Evolutionary conservation across 2,797 vertebrate species (phyloP).

Genomic region (Pachyuromys duprasi): DNA sequence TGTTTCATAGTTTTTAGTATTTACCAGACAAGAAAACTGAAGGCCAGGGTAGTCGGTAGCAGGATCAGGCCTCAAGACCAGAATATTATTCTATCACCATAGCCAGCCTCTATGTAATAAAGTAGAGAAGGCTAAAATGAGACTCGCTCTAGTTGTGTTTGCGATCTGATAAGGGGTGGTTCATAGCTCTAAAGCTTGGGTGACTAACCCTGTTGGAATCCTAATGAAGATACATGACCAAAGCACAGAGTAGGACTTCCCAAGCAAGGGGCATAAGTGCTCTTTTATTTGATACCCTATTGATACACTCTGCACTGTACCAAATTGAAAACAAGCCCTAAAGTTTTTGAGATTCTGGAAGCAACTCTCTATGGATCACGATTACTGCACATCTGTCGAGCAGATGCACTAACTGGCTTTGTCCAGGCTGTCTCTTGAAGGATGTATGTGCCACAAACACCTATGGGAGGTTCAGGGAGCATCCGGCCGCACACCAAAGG

Average conservation of each 20-base stretch:
- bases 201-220: slow-evolving; percentile 28
- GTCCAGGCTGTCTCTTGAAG: background rate
- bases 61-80: background rate
- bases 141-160: background rate
- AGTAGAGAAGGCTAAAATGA: background rate
- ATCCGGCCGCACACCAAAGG: background rate
- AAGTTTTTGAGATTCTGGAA: slow-evolving; percentile 19
- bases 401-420: background rate
- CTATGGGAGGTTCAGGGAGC: background rate
- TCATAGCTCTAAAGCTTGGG: slow-evolving; percentile 12
- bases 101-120: background rate
- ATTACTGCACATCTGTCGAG: background rate
- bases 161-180: background rate
- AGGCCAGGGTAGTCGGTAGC: background rate
- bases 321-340: background rate
- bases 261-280: background rate
- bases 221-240: slow-evolving; percentile 4
- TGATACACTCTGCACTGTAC: background rate
- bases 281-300: background rate
- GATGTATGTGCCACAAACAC: background rate
- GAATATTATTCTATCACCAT: background rate
- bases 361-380: background rate
- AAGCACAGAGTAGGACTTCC: background rate
- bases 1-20: slow-evolving; percentile 46
- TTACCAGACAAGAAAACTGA: slow-evolving; percentile 41